A percentile compares a stretch with the other conserved stretches of the same genome.
These are phyloP conservation scores for Setophaga coronata DNA, from an alignment of 2,113 vertebrate species.

Conservation along the genomic window DNA sequence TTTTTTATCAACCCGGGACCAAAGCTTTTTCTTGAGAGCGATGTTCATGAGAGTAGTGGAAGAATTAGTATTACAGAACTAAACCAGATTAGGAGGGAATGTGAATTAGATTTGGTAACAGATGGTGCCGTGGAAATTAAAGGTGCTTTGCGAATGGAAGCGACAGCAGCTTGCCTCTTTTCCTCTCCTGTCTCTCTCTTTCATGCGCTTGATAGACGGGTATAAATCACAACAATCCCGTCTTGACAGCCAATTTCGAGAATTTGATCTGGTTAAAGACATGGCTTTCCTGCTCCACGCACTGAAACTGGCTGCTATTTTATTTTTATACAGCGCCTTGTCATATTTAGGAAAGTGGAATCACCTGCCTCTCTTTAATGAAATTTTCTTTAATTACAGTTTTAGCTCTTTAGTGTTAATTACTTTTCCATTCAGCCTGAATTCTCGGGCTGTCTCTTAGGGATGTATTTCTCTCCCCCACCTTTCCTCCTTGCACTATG, in stretches of 20 bases:
- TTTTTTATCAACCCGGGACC: slow-evolving; percentile 66
- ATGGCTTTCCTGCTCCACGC: slow-evolving; percentile 78
- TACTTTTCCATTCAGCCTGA: slow-evolving; percentile 75
- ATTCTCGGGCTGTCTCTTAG: slow-evolving; percentile 67
- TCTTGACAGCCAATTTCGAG: slow-evolving; percentile 99
- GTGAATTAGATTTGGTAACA: slow-evolving; percentile 99
- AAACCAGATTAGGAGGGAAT: slow-evolving; percentile 95
- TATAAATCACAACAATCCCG: slow-evolving; percentile 97
- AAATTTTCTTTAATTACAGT: slow-evolving; percentile 82
- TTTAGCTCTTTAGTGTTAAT: slow-evolving; percentile 82
- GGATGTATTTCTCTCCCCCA: background rate
- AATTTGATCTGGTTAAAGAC: slow-evolving; percentile 99
- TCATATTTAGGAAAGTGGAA: slow-evolving; percentile 69
- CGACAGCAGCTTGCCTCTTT: slow-evolving; percentile 81
- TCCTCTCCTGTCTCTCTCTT: slow-evolving; percentile 68
- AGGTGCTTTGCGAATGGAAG: slow-evolving; percentile 91
- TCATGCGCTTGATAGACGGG: slow-evolving; percentile 89
- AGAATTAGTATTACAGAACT: slow-evolving; percentile 91
- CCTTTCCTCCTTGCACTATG: background rate
- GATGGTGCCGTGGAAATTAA: slow-evolving; percentile 95
- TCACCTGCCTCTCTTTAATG: slow-evolving; percentile 76
- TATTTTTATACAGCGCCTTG: slow-evolving; percentile 66
- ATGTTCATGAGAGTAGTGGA: slow-evolving; percentile 75
- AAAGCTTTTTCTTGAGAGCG: slow-evolving; percentile 51
- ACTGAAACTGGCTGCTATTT: slow-evolving; percentile 72